Conservation (phyloP, 2,113 vertebrate species). For the Amazona guildingii region DNA sequence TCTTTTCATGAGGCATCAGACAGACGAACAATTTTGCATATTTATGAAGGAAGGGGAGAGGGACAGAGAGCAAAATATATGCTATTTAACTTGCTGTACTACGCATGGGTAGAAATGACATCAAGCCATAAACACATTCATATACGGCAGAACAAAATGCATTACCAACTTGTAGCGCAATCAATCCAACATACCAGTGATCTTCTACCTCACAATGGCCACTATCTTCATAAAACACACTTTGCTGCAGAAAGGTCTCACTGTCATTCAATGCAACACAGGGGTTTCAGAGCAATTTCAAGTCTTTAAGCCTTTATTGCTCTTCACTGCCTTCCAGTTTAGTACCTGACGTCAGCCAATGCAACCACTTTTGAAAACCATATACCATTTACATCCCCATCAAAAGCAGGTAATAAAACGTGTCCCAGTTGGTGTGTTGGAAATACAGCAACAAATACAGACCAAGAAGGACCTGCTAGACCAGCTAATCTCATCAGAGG, state of each 20-base stretch:
- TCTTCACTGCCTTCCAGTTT: background rate
- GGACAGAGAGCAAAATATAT: background rate
- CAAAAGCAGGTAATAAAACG: background rate
- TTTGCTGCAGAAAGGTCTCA: accelerated
- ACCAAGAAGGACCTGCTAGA: background rate
- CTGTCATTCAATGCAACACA: accelerated
- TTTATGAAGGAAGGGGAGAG: background rate
- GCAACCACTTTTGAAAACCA: background rate
- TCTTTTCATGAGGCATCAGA: background rate
- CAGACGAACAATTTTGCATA: background rate
- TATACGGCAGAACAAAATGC: background rate
- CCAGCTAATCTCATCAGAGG: background rate
- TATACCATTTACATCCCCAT: background rate
- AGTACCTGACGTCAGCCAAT: background rate
- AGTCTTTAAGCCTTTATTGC: background rate
- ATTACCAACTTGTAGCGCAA: background rate
- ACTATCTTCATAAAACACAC: background rate
- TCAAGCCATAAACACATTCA: background rate
- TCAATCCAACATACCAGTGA: background rate
- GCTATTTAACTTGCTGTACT: background rate
- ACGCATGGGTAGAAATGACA: background rate
- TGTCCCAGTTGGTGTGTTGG: background rate
- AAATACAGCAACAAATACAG: background rate
- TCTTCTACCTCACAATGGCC: accelerated
- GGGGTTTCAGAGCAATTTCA: background rate